A percentile compares a stretch with the other conserved stretches of the same genome.
phyloP scores from a whole-genome alignment of 2,888 invertebrate genomes.

The Unio pictorum region DNA sequence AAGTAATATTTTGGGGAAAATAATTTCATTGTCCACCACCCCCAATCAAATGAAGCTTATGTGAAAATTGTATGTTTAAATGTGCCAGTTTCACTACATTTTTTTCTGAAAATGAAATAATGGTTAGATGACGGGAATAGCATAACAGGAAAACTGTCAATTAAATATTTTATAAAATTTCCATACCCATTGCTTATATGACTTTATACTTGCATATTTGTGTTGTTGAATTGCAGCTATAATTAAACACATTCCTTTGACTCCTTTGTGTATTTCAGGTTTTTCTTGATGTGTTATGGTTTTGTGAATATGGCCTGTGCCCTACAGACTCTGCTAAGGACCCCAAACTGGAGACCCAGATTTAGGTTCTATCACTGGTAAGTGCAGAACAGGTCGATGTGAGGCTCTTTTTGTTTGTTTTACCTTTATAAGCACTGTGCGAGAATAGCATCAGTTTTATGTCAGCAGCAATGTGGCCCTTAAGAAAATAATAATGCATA shows the following conservation, averaged over 20 bases:
- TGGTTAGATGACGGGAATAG: too few relatives aligned
- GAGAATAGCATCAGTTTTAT: not conserved
- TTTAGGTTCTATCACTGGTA: slow-evolving; percentile 99
- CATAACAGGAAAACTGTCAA: too few relatives aligned
- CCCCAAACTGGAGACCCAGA: slow-evolving; percentile 98
- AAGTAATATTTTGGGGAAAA: too few relatives aligned
- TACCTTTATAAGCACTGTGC: not conserved
- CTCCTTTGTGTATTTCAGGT: slow-evolving; percentile 72
- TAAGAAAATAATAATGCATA: too few relatives aligned
- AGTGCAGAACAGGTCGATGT: slow-evolving; percentile 28
- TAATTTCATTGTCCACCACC: too few relatives aligned
- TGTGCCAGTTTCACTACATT: too few relatives aligned
- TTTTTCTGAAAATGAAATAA: too few relatives aligned
- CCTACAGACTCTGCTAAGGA: slow-evolving; percentile 89
- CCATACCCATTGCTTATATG: too few relatives aligned
- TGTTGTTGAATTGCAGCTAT: not conserved
- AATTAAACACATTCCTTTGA: not conserved
- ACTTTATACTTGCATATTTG: not conserved
- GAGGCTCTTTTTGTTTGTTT: not conserved
- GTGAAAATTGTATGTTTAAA: too few relatives aligned
- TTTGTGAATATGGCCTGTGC: slow-evolving; percentile 99
- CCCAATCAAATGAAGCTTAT: too few relatives aligned
- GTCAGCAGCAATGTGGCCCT: not conserved
- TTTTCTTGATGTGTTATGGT: slow-evolving; percentile 99
- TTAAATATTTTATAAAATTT: too few relatives aligned